phyloP scores from a whole-genome alignment of 1,140 invertebrate genomes.

The Drosophila sturtevanti region DNA sequence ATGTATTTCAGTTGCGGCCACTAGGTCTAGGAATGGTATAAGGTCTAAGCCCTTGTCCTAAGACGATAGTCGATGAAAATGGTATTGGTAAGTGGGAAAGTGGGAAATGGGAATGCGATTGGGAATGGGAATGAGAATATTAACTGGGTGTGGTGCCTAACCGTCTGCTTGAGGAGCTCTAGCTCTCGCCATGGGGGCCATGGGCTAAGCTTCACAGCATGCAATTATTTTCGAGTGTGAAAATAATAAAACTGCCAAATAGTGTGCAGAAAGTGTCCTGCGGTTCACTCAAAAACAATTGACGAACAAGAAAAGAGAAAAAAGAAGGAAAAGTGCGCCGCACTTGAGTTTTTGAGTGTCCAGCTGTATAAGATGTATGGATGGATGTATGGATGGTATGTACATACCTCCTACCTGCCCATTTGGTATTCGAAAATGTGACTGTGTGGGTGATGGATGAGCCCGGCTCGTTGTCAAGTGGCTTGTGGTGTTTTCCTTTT shows the following conservation, averaged over 20 bases:
- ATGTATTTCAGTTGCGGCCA: conserved; percentile 36
- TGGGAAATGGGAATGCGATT: conserved; percentile 6
- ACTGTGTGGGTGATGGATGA: conserved; percentile 75
- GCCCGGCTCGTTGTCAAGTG: conserved; percentile 59
- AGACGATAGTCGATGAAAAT: not conserved
- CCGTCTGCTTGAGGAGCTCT: conserved; percentile 47
- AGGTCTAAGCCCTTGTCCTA: not conserved
- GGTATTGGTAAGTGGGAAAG: no score
- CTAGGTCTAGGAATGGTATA: conserved; percentile 46
- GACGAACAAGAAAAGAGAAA: no score
- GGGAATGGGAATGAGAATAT: not conserved
- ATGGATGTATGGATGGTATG: not conserved
- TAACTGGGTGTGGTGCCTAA: conserved; percentile 65
- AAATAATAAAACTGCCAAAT: conserved; percentile 76
- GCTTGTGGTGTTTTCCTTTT: conserved; percentile 69
- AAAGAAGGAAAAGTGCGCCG: conserved; percentile 44
- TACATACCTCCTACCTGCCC: conserved; percentile 41
- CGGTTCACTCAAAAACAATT: conserved; percentile 46
- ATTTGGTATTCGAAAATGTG: conserved; percentile 54
- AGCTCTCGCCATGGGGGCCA: conserved; percentile 10
- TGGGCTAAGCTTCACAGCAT: conserved; percentile 72
- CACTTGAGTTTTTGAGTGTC: conserved; percentile 56
- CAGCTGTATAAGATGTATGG: conserved; percentile 44
- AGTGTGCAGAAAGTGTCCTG: conserved; percentile 65
- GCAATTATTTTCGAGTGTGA: conserved; percentile 78